Evolutionary conservation across 1,140 invertebrate species (phyloP).

Genomic region (Drosophila lowei): DNA sequence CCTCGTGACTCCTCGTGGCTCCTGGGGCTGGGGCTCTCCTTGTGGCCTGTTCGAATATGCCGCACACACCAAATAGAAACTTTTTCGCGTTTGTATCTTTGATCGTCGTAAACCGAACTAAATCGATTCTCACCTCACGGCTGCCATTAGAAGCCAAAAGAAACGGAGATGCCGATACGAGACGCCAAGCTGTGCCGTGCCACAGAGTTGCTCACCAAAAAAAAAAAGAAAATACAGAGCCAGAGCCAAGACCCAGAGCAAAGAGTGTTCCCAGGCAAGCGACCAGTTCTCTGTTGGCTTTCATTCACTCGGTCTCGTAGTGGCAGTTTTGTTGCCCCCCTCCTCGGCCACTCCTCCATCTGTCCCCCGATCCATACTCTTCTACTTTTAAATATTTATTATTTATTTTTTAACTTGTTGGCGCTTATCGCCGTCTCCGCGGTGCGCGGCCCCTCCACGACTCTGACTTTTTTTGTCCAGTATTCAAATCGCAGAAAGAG

Average conservation of each 20-base stretch:
- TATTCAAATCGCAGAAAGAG: slow-evolving; percentile 55
- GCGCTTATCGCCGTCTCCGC: slow-evolving; percentile 45
- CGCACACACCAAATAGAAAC: slow-evolving; percentile 69
- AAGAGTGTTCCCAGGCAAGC: slow-evolving; percentile 64
- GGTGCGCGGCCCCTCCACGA: slow-evolving; percentile 10
- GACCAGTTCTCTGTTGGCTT: slow-evolving; percentile 71
- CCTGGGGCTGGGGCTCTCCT: slow-evolving; percentile 35
- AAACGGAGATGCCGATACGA: slow-evolving; percentile 46
- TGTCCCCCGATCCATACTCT: slow-evolving; percentile 17
- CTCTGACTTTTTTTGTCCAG: slow-evolving; percentile 34
- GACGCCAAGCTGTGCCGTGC: slow-evolving; percentile 56
- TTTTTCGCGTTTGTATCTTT: slow-evolving; percentile 83
- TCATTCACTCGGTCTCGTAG: slow-evolving; percentile 54
- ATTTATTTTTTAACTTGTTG: slow-evolving; percentile 71
- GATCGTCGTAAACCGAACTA: slow-evolving; percentile 83
- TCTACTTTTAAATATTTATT: slow-evolving; percentile 70
- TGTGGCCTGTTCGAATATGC: slow-evolving; percentile 7
- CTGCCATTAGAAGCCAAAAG: slow-evolving; percentile 82
- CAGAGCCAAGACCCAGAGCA: slow-evolving; percentile 32
- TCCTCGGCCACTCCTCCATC: slow-evolving; percentile 13
- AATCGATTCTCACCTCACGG: slow-evolving; percentile 82
- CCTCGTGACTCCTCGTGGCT: slow-evolving; percentile 22
- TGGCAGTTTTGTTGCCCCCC: slow-evolving; percentile 38
- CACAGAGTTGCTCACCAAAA: slow-evolving; percentile 60
- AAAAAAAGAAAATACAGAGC: slow-evolving; percentile 27